These are phyloP conservation scores for Hemiscyllium ocellatum DNA, from an alignment of 2,113 vertebrate genomes.

Conservation along the genomic window DNA sequence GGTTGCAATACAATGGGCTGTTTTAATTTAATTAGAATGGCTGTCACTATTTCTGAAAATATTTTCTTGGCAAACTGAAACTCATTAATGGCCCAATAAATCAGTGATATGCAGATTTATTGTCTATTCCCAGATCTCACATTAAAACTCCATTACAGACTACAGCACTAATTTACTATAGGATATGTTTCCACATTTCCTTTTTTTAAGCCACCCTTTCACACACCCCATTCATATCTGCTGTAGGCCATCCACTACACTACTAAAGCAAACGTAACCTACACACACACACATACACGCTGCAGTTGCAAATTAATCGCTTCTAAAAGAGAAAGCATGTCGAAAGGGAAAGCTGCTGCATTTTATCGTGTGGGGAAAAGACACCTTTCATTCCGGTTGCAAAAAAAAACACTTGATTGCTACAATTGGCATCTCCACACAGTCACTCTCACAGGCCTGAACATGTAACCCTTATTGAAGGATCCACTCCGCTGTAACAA, in stretches of 20 bases:
- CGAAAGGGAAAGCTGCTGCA: neutral
- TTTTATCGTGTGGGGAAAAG: neutral
- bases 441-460: neutral
- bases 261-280: conserved; percentile 9
- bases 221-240: conserved; percentile 12
- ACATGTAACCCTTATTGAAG: neutral
- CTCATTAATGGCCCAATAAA: conserved; percentile 12
- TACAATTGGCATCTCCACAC: conserved; percentile 44
- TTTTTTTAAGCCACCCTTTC: neutral
- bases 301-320: conserved; percentile 13
- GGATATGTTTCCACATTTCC: neutral
- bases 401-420: conserved; percentile 44
- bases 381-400: conserved; percentile 18
- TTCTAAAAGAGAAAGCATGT: neutral
- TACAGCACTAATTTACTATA: neutral
- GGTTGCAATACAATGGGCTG: neutral
- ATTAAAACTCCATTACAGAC: conserved; percentile 31
- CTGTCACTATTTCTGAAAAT: conserved; percentile 13
- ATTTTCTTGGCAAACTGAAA: conserved; percentile 30
- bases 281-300: neutral
- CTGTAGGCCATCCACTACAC: conserved; percentile 6
- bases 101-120: conserved; percentile 24
- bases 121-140: conserved; percentile 19
- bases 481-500: conserved; percentile 13
- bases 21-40: conserved; percentile 35